Base-by-base conservation (phyloP, 2,797 vertebrate genomes). In the Brachyalestes nurse region DNA sequence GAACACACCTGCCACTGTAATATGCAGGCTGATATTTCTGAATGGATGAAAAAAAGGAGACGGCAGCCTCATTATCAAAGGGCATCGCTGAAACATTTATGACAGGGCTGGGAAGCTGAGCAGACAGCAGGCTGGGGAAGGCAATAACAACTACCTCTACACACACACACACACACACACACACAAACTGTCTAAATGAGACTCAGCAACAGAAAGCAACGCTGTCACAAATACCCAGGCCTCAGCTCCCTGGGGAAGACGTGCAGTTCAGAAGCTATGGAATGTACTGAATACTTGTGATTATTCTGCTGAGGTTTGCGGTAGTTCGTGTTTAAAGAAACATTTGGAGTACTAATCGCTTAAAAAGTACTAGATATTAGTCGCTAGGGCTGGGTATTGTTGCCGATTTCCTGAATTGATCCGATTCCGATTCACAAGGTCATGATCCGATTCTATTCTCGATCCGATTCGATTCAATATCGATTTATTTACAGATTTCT, bases 81-180 rank as follows among this genome's bases (percentile, higher is more conserved):
- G 88, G 87, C 88, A 89, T 87, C 82, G 82, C 77, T 89, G 83
- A 86, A 87, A 88, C 87, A 88, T 89, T 88, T 87, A 88, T 89
- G 85, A 87, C 84, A 85, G 81, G 83, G 78, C 71, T 65, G 77
- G 75, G 82, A 71, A 84, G 83, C 84, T 83, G 69, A 80, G 82
- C 73, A 80, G 83, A 82, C 85, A 85, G 76, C 69, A 73, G 81
- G 75, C 82, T 84, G 25, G 23, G 21, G 73, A 75, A 75, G 76
- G 85, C 64, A 84, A 86, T 78, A 81, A 75, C 53, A 38, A 34
- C 53, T 23, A 61, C 53, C 28, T 40, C 5, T 55, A 60, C 55
- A 70, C 45, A 69, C 17, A 65, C 60, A 78, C 67, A 75, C 72
- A 81, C 79, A 75, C 62, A 75, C 60, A 75, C 82, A 75, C 53